Percentiles rank a stretch among this genome's conserved stretches.
These are phyloP conservation scores for Naja naja DNA, from an alignment of 2,113 vertebrate species.

Conservation along the genomic window DNA sequence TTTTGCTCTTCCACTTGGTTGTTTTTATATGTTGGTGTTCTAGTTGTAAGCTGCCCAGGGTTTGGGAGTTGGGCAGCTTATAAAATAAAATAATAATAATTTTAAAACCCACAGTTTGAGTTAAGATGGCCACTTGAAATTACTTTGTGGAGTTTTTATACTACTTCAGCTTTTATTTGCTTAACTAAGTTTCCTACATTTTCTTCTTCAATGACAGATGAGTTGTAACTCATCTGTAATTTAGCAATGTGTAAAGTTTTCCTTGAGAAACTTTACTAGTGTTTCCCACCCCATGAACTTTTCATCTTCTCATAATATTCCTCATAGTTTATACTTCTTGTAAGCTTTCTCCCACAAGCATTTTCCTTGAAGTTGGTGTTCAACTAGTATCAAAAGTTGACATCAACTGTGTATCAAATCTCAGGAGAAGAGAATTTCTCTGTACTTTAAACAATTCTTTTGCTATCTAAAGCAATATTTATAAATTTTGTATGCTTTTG, in stretches of 20 bases:
- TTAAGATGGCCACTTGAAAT: neutral
- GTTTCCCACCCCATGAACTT: neutral
- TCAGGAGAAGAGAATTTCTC: neutral
- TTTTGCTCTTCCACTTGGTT: neutral
- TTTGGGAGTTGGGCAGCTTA: neutral
- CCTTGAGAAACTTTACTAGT: neutral
- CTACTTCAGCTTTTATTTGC: neutral
- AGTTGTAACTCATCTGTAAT: no score
- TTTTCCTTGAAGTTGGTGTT: neutral
- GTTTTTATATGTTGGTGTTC: neutral
- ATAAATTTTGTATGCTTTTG: neutral
- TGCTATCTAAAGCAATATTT: neutral
- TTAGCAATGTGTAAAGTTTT: neutral
- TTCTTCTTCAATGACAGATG: neutral
- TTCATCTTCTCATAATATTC: neutral
- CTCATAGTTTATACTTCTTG: neutral
- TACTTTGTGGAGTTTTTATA: neutral
- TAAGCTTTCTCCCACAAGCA: neutral
- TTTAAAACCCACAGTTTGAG: neutral
- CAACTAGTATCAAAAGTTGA: neutral
- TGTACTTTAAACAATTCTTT: constrained; percentile 6
- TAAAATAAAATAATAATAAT: neutral
- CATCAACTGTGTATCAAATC: neutral
- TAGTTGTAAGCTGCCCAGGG: neutral
- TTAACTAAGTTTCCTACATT: neutral